Conservation (phyloP, 2,888 invertebrate species). For the Thymelicus acteon region DNA sequence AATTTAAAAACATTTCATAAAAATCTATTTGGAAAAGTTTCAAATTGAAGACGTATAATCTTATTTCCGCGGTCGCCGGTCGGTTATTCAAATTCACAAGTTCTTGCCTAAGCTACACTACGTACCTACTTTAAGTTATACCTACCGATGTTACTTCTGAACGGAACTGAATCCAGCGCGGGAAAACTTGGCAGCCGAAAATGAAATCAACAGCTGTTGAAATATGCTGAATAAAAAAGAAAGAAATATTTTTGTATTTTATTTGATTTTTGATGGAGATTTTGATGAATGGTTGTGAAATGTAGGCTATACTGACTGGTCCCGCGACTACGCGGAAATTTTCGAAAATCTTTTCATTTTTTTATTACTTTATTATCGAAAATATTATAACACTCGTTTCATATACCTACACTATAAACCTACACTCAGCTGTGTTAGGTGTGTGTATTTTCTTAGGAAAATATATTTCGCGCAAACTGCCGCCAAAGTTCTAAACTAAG, state of each 20-base stretch:
- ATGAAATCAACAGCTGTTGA: conserved; percentile 25
- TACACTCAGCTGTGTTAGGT: no score
- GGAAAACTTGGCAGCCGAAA: conserved; percentile 27
- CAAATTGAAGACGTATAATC: conserved; percentile 14
- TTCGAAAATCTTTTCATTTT: no score
- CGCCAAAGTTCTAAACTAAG: no score
- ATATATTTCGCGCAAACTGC: no score
- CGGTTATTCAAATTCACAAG: conserved; percentile 18
- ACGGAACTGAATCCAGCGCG: conserved; percentile 21
- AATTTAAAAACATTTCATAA: no score
- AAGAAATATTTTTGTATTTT: conserved; percentile 3
- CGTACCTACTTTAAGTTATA: not conserved
- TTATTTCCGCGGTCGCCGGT: conserved; percentile 7
- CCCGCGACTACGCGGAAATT: no score
- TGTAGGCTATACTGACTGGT: no score
- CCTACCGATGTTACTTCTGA: not conserved
- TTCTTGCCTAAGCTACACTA: conserved; percentile 12
- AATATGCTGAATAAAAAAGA: conserved; percentile 1
- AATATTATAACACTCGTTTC: no score
- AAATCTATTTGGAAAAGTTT: not conserved
- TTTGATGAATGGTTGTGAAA: not conserved
- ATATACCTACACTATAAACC: no score
- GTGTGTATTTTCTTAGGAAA: no score
- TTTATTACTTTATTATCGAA: no score
- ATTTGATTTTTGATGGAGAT: not conserved